Percentiles rank a stretch among this genome's conserved stretches.
phyloP scores from a whole-genome alignment of 1,140 invertebrate species.

The Drosophila nigromelanica region DNA sequence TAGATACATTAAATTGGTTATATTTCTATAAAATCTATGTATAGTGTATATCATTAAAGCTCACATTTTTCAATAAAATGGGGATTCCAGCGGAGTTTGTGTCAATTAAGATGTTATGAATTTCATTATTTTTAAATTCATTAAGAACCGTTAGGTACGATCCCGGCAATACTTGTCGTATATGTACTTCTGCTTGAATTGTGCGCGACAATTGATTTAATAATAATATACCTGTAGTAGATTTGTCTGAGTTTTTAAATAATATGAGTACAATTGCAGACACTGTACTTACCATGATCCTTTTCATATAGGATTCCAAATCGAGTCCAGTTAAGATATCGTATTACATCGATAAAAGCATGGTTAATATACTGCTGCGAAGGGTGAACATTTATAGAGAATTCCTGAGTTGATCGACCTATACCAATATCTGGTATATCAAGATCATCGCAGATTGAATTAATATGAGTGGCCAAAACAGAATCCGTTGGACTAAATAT shows the following conservation, averaged over 20 bases:
- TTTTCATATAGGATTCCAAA: conserved; percentile 95
- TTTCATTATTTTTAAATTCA: conserved; percentile 75
- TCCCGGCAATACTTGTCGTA: conserved; percentile 54
- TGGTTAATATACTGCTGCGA: conserved; percentile 91
- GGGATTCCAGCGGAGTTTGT: conserved; percentile 90
- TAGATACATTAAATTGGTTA: too few species aligned
- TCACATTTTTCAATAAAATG: conserved; percentile 92
- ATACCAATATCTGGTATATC: conserved; percentile 80
- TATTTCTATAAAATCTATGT: too few species aligned
- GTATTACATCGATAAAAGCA: conserved; percentile 94
- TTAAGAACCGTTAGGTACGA: conserved; percentile 59
- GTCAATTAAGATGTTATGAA: conserved; percentile 91
- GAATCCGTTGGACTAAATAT: conserved; percentile 94
- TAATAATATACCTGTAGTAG: conserved; percentile 59
- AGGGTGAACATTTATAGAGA: conserved; percentile 95
- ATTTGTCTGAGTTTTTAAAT: too few species aligned
- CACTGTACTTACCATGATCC: conserved; percentile 48
- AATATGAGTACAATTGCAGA: too few species aligned
- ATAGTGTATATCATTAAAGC: conserved; percentile 61
- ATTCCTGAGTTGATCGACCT: conserved; percentile 85
- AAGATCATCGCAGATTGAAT: conserved; percentile 93
- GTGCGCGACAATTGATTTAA: conserved; percentile 60
- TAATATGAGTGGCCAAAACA: conserved; percentile 92
- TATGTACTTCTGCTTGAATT: conserved; percentile 56
- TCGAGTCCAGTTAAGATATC: conserved; percentile 95